Conservation (phyloP, 2,888 invertebrate genomes). For the Hyles lineata region DNA sequence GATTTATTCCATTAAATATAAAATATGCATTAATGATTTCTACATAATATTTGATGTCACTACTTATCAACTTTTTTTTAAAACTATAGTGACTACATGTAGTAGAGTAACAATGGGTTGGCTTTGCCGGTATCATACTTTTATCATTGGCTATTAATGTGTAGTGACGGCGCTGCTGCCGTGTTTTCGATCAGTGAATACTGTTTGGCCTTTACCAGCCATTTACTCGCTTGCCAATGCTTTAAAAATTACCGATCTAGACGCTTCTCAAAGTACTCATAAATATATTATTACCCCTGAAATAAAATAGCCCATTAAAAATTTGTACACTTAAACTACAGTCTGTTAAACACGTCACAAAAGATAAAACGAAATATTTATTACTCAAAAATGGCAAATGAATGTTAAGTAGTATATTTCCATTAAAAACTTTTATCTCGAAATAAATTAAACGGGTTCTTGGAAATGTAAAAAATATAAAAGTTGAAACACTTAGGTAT, state of each 20-base stretch:
- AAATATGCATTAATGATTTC: no score
- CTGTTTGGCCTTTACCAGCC: neutral
- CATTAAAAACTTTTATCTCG: constrained; percentile 3
- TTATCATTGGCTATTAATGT: neutral
- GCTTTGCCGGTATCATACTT: neutral
- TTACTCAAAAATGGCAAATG: constrained; percentile 13
- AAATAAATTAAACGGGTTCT: neutral
- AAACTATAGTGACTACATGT: neutral
- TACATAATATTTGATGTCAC: no score
- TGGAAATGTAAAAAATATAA: neutral
- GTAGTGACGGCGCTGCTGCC: neutral
- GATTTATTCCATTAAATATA: no score
- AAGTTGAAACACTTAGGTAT: neutral
- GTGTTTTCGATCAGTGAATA: neutral
- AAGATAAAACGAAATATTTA: constrained; percentile 12
- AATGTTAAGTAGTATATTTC: neutral
- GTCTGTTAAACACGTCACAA: neutral
- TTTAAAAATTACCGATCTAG: no score
- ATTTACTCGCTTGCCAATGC: no score
- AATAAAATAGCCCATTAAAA: constrained; percentile 7
- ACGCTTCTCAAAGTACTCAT: no score
- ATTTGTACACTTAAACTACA: neutral
- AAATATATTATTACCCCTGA: no score
- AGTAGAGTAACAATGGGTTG: neutral
- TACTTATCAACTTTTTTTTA: neutral